phyloP scores from a whole-genome alignment of 2,797 vertebrate genomes.

The Dermochelys coriacea region DNA sequence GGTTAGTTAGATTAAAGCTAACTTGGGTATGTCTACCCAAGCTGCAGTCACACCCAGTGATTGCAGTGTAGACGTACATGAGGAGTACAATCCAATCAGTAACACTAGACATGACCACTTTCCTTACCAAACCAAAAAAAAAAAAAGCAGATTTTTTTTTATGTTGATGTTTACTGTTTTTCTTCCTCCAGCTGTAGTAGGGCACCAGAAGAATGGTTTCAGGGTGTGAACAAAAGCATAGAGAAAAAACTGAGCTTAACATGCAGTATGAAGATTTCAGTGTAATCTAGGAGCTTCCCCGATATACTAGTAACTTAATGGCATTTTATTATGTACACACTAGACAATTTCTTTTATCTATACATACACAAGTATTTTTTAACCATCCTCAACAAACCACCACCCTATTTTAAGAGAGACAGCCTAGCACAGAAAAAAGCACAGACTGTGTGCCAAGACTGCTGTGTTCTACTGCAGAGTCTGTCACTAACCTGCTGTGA shows the following conservation, averaged over 20 bases:
- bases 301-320: background rate
- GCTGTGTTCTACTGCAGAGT: no score
- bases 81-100: background rate
- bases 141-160: background rate
- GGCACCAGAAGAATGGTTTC: background rate
- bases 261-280: background rate
- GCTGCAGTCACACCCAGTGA: background rate
- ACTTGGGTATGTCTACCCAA: background rate
- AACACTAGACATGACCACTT: rapidly evolving
- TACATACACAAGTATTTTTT: rapidly evolving
- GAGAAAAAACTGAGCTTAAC: rapidly evolving
- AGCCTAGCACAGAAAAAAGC: background rate
- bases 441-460: background rate
- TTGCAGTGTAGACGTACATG: background rate
- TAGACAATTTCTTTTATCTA: background rate
- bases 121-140: background rate
- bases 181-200: rapidly evolving
- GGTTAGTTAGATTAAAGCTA: background rate
- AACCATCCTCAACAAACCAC: background rate
- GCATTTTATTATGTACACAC: rapidly evolving
- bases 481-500: no score
- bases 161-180: background rate
- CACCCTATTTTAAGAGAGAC: background rate
- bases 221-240: background rate
- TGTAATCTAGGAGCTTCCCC: background rate